Evolutionary conservation across 35 echinoderm and acorn worm genomes (phyloP), one percentile per base, ranked within the genome.

Genomic region (Diadema setosum): DNA sequence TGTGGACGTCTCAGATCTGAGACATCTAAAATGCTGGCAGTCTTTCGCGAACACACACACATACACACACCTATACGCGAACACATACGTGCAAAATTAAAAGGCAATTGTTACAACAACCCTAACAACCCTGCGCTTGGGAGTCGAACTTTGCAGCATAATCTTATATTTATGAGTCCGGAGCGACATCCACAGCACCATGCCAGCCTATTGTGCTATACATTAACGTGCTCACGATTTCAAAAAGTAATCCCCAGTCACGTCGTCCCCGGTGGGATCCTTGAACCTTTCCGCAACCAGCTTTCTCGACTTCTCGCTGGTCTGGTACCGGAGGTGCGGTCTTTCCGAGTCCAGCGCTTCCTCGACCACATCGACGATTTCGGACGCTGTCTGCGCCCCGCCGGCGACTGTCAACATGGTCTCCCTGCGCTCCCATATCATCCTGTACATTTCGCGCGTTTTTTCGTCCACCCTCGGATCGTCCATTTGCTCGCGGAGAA

Each of bases 261-360:
- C 30, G 44, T 26, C 12, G 45, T 85, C 83, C 20, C 52, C 60
- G 27, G 57, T 65, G 3, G 83, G 56, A 42, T 85, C 83, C 18
- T 60, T 29, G 20, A 58, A 40, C 36, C 60, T 32, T 18, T 20
- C n/a, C 26, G n/a, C 17, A 8, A 58, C 83, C 8, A 41, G 33
- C 36, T 85, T 41, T 11, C 25, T 64, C 57, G 41, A 30, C 3
- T 23, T 7, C 15, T 85, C 20, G 6, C 11, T 64, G 17, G 83
- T 85, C 83, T 85, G 83, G 21, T 85, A 85, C 18, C 83, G 83
- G 31, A 85, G 83, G 11, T 58, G 56, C 15, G 83, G 83, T 41
- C 39, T 85, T 23, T 85, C 83, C 20, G 40, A 42, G 17, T 61
- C 52, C 16, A 85, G 37, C 27, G 65, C 65, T 23, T 39, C 56